Evolutionary conservation across 2,888 invertebrate genomes (phyloP), one percentile per base, ranked within the genome.

Genomic region (Amphimallon solstitiale): DNA sequence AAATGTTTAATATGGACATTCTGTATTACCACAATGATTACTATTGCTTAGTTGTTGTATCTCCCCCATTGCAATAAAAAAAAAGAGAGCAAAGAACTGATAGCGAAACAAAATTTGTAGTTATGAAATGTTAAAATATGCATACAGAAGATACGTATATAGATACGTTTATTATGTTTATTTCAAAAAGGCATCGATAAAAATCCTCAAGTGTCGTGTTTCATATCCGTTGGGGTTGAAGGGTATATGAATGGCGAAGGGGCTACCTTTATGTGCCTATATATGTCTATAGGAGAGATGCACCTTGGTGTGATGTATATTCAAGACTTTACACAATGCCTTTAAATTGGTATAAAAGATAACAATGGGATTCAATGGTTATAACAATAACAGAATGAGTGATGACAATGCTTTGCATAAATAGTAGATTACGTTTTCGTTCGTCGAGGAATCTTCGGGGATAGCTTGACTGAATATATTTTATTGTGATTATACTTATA

Each of bases 341-440:
- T 68, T 70, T 75, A 78, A 80, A 79, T 79, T 79, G 78, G 78
- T 79, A 78, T 78, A 75, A 75, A 76, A 75, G 74, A 76, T 76
- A 70, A 71, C 70, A 63, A 66, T 73, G 74, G 76, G 77, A 72
- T 70, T 68, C 68, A 66, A 63, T 51, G 61, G 67, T 23, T 38
- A 23, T 64, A 59, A 72, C 71, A 74, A 75, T 72, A 66, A 64
- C 61, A 65, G 74, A 72, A 77, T 78, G 79, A 79, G 79, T 77
- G 79, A 79, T 79, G 79, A 79, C 77, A 77, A 64, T 54, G 65
- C 64, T 63, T 66, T 70, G 63, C 68, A 67, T 68, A 67, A 63
- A 65, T 63, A 61, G 59, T 67, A 66, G 56, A 65, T 56, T 63
- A n/a, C 38, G 38, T 14, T 17, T 63, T 63, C 6, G n/a, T 10